Evolutionary conservation across 2,113 vertebrate genomes (phyloP), one percentile per base, ranked within the genome.

Genomic region (Syrrhaptes paradoxus): DNA sequence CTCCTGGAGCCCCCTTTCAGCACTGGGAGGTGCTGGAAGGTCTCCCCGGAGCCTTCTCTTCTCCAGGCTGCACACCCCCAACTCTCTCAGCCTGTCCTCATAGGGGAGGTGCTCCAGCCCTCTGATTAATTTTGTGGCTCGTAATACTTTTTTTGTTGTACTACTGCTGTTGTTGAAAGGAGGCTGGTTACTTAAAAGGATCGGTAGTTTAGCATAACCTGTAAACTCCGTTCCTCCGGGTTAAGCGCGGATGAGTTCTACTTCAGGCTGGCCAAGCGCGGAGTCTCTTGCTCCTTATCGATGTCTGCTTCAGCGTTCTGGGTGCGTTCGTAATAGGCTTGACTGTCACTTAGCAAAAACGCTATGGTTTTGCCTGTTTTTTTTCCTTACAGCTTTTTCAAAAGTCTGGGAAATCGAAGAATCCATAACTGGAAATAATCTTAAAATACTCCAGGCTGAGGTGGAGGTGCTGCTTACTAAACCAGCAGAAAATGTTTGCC

Each of bases 211-310:
- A 43, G 9, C 22, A 1, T 41, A 3, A 12, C 3, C 2, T 3
- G 20, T 52, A 29, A 84, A 41, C 43, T 45, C 26, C 31, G 29
- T 28, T 87, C 20, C 46, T 45, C 20, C 45, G 61, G 46, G 13
- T 81, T 87, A 15, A 52, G 17, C 29, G 17, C 57, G 82, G 46
- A 13, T 1, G 9, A 61, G 38, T 32, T 79, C n/a, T 86, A 5
- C 38, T 20, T 59, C 18, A 59, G 38, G 19, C 21, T 68, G 73
- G 38, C 67, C 28, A 20, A 61, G 51, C 7, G 2, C 51, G 9
- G 45, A 29, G 26, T 10, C 1, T 49, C 28, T 48, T 62, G 12
- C n/a, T 66, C 6, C 0, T 66, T 58, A 38, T 17, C 0, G 0
- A 0, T 12, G 59, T 32, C 45, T 8, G n/a, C 26, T 22, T 32